Evolutionary conservation across 2,113 vertebrate genomes (phyloP), one percentile per base, ranked within the genome.

Genomic region (Neomonachus schauinslandi): DNA sequence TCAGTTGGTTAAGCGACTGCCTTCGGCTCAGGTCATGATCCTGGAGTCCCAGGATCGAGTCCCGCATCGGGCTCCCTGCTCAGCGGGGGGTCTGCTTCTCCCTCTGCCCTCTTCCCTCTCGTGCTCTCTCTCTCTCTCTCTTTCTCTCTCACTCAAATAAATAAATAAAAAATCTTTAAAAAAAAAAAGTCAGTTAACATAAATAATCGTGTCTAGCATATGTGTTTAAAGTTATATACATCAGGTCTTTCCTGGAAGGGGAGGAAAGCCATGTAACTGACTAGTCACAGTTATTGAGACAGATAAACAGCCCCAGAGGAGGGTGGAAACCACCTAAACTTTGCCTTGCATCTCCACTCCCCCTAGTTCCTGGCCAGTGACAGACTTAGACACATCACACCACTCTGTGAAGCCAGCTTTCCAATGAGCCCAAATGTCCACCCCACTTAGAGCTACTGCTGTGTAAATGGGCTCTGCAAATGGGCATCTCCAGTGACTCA

Each of bases 401-500:
- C 15, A 24, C 14, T 79, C 26, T 82, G 21, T 36, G 55, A 96
- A 71, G 7, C 5, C 14, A 57, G 28, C 21, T n/a, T 59, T 21
- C 19, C n/a, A 51, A 49, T 10, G 2, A 74, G 36, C 39, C 49
- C 53, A 55, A 71, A 91, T 74, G 72, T 3, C 65, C 79, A 95
- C 69, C 61, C 59, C n/a, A 22, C 18, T 46, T 42, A 53, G 16
- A 83, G 49, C 28, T 81, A 55, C 65, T 39, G 18, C 21, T 65
- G 14, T 63, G 46, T 87, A 95, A 93, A 63, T 81, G 42, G 53
- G 4, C 36, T 53, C 24, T 89, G 65, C 53, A 93, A 55, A 69
- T 86, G 53, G 82, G 53, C 76, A 49, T 72, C 39, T 4, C 67
- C 31, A 46, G 65, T 95, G 80, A 96, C 86, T 96, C 77, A 96